Base-by-base conservation (phyloP, 2,888 invertebrate species). In the Parochlus steinenii region DNA sequence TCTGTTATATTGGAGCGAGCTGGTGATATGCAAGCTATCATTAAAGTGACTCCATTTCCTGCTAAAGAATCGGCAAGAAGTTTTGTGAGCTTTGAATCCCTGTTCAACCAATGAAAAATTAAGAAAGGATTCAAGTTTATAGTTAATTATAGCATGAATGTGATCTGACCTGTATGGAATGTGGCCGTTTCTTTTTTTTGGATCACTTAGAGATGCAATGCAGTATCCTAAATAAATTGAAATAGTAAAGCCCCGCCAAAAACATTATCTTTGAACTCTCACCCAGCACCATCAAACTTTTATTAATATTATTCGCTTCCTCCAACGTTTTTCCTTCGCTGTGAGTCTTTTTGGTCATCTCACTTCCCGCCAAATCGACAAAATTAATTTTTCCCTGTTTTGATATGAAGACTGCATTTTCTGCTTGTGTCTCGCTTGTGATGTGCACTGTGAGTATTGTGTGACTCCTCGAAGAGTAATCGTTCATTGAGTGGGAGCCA, bases 191-290 rank as follows among this genome's bases (percentile, higher is more conserved):
- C 78, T 72, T 48, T 76, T 75, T 52, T 74, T 80, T 2, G 71
- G 67, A 46, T 86, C 86, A 47, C 89, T 87, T 38, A 93, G 61
- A 22, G 89, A 85, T 3, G 92, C 79, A 55, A 93, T 93, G 55
- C 92, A 93, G 51, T 92, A 93, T 32, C 92, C 89, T 87, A 54
- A n/a, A n/a, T n/a, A n/a, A n/a, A n/a, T n/a, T n/a, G n/a, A n/a
- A n/a, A n/a, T n/a, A n/a, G n/a, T n/a, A n/a, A n/a, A n/a, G n/a
- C n/a, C n/a, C n/a, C n/a, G n/a, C n/a, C n/a, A n/a, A n/a, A 22
- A 8, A 22, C 23, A 22, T 8, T n/a, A n/a, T n/a, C n/a, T n/a
- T n/a, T 16, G 23, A 18, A 7, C 6, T 42, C 63, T 64, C 50
- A 81, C 87, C 90, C 46, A 93, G 61, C 5, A 92, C 90, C 77